Base-by-base conservation (phyloP, 1,140 invertebrate species). In the Dinoponera quadriceps region DNA sequence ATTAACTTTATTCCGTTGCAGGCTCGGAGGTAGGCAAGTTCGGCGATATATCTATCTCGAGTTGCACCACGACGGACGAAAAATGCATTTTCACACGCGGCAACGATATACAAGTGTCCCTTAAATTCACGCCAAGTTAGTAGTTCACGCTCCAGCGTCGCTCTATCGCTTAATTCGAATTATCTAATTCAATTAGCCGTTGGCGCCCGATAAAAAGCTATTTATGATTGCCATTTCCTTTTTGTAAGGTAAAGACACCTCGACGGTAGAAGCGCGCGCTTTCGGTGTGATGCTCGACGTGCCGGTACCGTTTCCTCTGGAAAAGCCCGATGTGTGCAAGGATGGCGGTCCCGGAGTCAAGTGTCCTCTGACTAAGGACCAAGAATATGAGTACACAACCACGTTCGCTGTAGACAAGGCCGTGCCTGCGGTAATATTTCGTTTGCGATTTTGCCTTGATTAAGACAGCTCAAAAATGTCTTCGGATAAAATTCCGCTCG, bases 231-330 rank as follows among this genome's bases (percentile, higher is more conserved):
- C 63, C 55, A 5, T 63, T 74, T 55, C 69, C 55, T 71, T 90
- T 94, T 93, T n/a, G n/a, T 11, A 89, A 96, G 96, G 91, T 33
- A 85, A 89, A 83, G 93, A 94, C 27, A 87, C 94, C 0, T 90
- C 89, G 3, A 87, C 74, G 11, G 88, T 97, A 2, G 95, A 93
- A 62, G 95, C 96, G 0, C 95, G 96, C 0, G 96, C 97, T 0
- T 96, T 97, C 93, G 97, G 97, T 1, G 94, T 97, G 25, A 94
- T 97, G 27, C 93, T 95, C 90, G 96, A 95, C 60, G 92, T 97
- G 11, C 95, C 96, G 1, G 94, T 97, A 66, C 96, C 96, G 13
- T 97, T 97, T 90, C 95, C 95, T 2, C 85, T 97, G 78, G 92
- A 95, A 20, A 95, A 97, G 89, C 94, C 95, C 0, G 94, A 97